Evolutionary conservation across 2,113 vertebrate species (phyloP), one percentile per base, ranked within the genome.

Genomic region (Todiramphus chloris): DNA sequence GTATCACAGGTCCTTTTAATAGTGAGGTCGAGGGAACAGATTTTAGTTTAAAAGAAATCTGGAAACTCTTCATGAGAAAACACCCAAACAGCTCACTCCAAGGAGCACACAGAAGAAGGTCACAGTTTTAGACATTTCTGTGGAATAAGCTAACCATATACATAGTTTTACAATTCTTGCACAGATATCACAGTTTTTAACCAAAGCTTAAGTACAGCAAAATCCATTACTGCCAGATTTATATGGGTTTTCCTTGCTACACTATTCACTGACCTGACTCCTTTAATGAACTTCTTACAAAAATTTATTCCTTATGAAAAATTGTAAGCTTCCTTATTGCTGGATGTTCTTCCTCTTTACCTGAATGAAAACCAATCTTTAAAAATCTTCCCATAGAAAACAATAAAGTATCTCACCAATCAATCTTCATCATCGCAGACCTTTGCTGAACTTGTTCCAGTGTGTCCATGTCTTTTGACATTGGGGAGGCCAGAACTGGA

Each of bases 1-100:
- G 6, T 74, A 60, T 31, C 59, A 51, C 15, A 33, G 6, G 4
- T 46, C 21, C 10, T 85, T 79, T 83, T 56, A 86, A 64, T 20
- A 56, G 5, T 56, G 23, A 63, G 30, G 23, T 11, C 21, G 33
- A 59, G 6, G 28, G 18, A 67, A 25, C 2, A 60, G 15, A 68
- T 83, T 92, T 69, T 79, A 83, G 4, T 78, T 82, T n/a, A 48
- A 86, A 90, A 82, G 23, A 73, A 92, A 87, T 46, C 19, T 60
- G 25, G 24, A n/a, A 88, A 81, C 17, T 70, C 18, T 44, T 11
- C 21, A 28, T 5, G 3, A 80, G 9, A 28, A 68, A 55, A 53
- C 6, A 19, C 10, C 3, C 3, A 20, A 25, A 16, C 2, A 55
- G 1, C 37, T 68, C 16, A n/a, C 11, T 39, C 20, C 9, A 5